Evolutionary conservation across 2,797 vertebrate genomes (phyloP), one percentile per base, ranked within the genome.

Genomic region (Oreochromis mossambicus): DNA sequence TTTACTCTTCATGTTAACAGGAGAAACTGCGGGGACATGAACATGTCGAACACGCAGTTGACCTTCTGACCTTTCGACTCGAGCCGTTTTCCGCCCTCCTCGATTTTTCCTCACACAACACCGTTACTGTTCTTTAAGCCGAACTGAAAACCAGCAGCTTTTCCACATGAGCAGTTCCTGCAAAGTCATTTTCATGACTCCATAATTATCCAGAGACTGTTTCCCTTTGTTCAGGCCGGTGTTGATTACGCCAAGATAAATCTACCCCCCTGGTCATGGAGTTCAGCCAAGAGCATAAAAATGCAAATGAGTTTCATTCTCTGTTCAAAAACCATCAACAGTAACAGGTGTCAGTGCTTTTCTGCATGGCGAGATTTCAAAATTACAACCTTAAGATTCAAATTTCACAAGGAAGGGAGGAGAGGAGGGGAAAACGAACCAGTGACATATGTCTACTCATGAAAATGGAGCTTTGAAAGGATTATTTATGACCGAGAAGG

Each of bases 281-380:
- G 78, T 43, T 51, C 12, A 38, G 81, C 82, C 85, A 84, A 79
- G 56, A 12, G 66, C 79, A 86, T 41, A 21, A 88, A 88, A 50
- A 94, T 87, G 89, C 90, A 90, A 92, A 92, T 87, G 1, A 54
- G 43, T 29, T 70, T 79, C 36, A 24, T 58, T 32, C 54, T 21
- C 38, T 1, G 41, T 36, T 83, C 10, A 54, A 78, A 83, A 80
- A 26, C 10, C 58, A 86, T 78, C 82, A 70, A 85, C 46, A 2
- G 58, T 46, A n/a, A 24, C 46, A 76, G 32, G 70, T 83, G 81
- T 41, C 5, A 3, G 24, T 11, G 78, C 13, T 54, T 80, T 78
- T 12, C 68, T 26, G 11, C 52, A 26, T 61, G 2, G 50, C 1
- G 38, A 58, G 34, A 77, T 81, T 50, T 86, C 36, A 73, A 82